Evolutionary conservation across 1,140 invertebrate genomes (phyloP).

Genomic region (Papilio polyxenes): DNA sequence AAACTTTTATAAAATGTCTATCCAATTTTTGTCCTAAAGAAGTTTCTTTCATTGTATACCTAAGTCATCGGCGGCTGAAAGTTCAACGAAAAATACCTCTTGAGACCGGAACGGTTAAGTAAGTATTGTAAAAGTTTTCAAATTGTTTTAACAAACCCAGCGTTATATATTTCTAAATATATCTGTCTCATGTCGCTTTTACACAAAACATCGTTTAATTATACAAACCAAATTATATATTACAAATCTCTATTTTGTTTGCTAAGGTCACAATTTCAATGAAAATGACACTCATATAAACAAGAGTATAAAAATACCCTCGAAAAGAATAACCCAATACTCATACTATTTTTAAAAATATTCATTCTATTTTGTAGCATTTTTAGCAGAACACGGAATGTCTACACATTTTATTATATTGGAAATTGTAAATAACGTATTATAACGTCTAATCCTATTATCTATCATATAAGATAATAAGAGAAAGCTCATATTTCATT

Average conservation of each 20-base stretch:
- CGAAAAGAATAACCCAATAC: too few relatives aligned
- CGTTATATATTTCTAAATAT: neutral
- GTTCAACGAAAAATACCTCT: neutral
- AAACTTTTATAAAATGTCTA: neutral
- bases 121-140: conserved; percentile 5
- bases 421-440: neutral
- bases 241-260: too few relatives aligned
- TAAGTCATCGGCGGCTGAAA: conserved; percentile 12
- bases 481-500: neutral
- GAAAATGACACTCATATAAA: too few relatives aligned
- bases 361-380: neutral
- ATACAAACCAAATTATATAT: too few relatives aligned
- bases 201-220: too few relatives aligned
- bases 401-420: neutral
- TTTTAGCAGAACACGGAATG: neutral
- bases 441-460: neutral
- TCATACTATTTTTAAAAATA: too few relatives aligned
- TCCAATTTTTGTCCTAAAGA: neutral
- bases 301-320: neutral
- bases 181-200: neutral
- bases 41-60: neutral
- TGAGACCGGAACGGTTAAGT: neutral
- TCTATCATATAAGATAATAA: neutral
- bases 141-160: neutral
- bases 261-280: too few relatives aligned